Evolutionary conservation across 2,888 invertebrate genomes (phyloP).

Genomic region (Plagodis dolabraria): DNA sequence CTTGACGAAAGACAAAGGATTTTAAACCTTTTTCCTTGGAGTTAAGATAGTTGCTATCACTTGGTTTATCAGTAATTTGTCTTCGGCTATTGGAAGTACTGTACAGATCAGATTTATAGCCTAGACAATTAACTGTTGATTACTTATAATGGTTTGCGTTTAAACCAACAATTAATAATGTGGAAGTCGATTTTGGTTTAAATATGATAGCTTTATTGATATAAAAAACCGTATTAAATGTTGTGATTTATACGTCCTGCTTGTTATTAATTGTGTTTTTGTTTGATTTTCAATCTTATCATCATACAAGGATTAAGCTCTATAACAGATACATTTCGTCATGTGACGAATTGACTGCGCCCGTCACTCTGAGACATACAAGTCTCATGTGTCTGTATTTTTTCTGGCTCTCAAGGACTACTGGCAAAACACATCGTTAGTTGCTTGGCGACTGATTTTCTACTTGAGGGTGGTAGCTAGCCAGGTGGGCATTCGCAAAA

Average conservation of each 20-base stretch:
- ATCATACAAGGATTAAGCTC: too few relatives aligned
- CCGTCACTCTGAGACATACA: too few relatives aligned
- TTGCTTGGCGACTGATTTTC: too few relatives aligned
- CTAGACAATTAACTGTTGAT: conserved; percentile 67
- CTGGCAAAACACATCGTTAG: too few relatives aligned
- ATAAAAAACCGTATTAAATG: conserved; percentile 17
- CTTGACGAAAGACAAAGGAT: conserved; percentile 12
- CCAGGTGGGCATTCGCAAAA: too few relatives aligned
- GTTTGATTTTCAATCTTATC: background rate
- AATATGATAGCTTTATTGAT: conserved; percentile 51
- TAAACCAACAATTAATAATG: conserved; percentile 60
- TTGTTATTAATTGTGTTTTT: conserved; percentile 2
- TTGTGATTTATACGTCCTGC: conserved; percentile 27
- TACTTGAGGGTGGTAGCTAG: too few relatives aligned
- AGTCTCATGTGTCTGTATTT: too few relatives aligned
- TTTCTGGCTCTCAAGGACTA: too few relatives aligned
- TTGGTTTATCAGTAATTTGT: conserved; percentile 40
- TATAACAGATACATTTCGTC: too few relatives aligned
- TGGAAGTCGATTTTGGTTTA: conserved; percentile 45
- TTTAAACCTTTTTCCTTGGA: conserved; percentile 26
- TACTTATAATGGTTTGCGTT: conserved; percentile 58
- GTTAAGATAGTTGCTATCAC: conserved; percentile 37
- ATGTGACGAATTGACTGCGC: too few relatives aligned
- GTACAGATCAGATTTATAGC: conserved; percentile 62
- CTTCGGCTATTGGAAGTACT: conserved; percentile 45